Conservation (phyloP, 1,140 invertebrate genomes). For the Drosophila grimshawi region DNA sequence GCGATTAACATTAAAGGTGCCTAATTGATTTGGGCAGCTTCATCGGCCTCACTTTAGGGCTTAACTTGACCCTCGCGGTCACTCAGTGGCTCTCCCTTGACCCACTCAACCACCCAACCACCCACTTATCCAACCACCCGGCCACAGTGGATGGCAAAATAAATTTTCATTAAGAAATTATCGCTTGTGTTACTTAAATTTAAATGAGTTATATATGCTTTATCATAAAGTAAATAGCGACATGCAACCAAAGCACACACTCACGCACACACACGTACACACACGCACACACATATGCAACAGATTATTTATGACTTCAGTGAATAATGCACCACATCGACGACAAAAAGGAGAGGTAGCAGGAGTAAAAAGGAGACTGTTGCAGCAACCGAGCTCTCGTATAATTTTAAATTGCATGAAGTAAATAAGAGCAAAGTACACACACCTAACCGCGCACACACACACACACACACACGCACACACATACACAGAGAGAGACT, state of each 20-base stretch:
- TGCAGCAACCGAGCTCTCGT: constrained; percentile 33
- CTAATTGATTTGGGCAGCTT: constrained; percentile 67
- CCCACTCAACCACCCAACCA: background rate
- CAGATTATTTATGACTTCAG: constrained; percentile 77
- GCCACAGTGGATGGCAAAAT: constrained; percentile 3
- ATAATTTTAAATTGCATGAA: constrained; percentile 71
- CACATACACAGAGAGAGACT: background rate
- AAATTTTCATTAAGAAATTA: constrained; percentile 67
- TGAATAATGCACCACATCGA: constrained; percentile 46
- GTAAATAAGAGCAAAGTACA: constrained; percentile 59
- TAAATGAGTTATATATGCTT: constrained; percentile 72
- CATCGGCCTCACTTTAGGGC: constrained; percentile 52
- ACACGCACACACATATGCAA: constrained; percentile 47
- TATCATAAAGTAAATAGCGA: constrained; percentile 60
- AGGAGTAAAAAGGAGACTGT: background rate
- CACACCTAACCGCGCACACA: constrained; percentile 7
- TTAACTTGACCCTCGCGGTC: constrained; percentile 1
- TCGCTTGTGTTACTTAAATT: constrained; percentile 60
- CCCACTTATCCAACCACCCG: background rate
- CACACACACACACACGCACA: background rate
- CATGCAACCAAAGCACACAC: constrained; percentile 30
- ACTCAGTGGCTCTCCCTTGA: too few species aligned
- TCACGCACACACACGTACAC: constrained; percentile 13
- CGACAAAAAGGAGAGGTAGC: constrained; percentile 16
- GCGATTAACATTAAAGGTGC: constrained; percentile 78